A percentile compares a stretch with the other conserved stretches of the same genome.
Evolutionary conservation across 2,888 invertebrate species (phyloP).

Genomic region (Philonicus albiceps): DNA sequence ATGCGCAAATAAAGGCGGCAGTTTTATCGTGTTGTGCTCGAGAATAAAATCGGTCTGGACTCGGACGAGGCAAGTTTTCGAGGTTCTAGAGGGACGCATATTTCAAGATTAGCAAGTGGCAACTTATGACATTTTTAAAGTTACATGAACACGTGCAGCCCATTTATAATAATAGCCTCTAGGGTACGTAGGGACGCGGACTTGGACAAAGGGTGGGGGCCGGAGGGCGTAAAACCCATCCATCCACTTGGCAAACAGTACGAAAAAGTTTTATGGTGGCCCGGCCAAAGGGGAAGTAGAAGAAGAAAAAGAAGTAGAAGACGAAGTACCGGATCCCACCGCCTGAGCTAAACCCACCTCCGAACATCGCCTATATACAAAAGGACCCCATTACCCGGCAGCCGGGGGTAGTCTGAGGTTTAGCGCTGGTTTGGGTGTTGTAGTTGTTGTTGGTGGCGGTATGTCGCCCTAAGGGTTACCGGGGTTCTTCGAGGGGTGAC

Average conservation of each 20-base stretch:
- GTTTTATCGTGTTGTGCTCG: not conserved
- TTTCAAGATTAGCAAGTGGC: constrained; percentile 36
- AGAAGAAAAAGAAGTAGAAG: not conserved
- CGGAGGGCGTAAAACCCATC: not conserved
- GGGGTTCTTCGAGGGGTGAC: not conserved
- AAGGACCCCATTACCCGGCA: not conserved
- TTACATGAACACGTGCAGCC: constrained; percentile 33
- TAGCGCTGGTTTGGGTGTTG: not conserved
- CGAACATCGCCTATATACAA: not conserved
- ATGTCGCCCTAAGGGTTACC: not conserved
- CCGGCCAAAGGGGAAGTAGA: constrained; percentile 2
- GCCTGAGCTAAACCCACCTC: not conserved
- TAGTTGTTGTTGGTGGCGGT: not conserved
- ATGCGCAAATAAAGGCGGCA: not conserved
- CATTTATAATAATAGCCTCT: constrained; percentile 36
- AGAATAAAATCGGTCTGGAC: not conserved
- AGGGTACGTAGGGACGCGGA: not conserved
- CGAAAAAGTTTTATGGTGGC: constrained; percentile 8
- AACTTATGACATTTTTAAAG: constrained; percentile 39
- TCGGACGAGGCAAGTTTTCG: not conserved
- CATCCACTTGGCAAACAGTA: not conserved
- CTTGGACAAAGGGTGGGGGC: not conserved
- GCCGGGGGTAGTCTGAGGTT: not conserved
- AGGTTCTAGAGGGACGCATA: constrained; percentile 17
- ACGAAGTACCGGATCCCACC: not conserved